These are phyloP conservation scores for Stigmatopora nigra DNA, from an alignment of 2,113 vertebrate species.

Conservation along the genomic window DNA sequence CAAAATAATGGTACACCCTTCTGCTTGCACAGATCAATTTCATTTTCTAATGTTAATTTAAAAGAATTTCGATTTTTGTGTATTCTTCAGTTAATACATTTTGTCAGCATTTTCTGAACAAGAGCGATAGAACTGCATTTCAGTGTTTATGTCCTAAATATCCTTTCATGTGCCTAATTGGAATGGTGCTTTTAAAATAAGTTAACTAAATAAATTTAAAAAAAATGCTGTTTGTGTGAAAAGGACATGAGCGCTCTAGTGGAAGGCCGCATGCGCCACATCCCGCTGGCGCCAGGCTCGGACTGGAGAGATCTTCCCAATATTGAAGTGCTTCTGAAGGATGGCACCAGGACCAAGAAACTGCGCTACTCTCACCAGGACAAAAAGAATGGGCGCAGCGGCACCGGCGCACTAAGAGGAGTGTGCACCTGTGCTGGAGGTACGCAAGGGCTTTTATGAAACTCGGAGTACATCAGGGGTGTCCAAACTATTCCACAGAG, in stretches of 20 bases:
- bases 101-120: too few species aligned
- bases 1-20: too few species aligned
- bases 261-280: slow-evolving; percentile 89
- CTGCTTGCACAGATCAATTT: too few species aligned
- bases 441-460: slow-evolving; percentile 19
- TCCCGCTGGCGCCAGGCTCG: slow-evolving; percentile 86
- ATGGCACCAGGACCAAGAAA: slow-evolving; percentile 81
- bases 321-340: slow-evolving; percentile 82
- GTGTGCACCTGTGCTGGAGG: slow-evolving; percentile 90
- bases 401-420: slow-evolving; percentile 76
- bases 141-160: too few species aligned
- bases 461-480: too few species aligned
- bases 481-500: too few species aligned
- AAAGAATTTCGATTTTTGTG: too few species aligned
- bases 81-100: too few species aligned
- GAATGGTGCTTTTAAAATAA: background rate
- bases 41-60: too few species aligned
- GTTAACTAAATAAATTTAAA: too few species aligned
- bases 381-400: slow-evolving; percentile 83
- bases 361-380: slow-evolving; percentile 83
- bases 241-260: slow-evolving; percentile 96
- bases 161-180: background rate
- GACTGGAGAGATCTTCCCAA: slow-evolving; percentile 96
- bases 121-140: too few species aligned
- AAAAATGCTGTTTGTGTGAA: background rate